Evolutionary conservation across 2,113 vertebrate genomes (phyloP), one percentile per base, ranked within the genome.

Genomic region (Ailuropoda melanoleuca): DNA sequence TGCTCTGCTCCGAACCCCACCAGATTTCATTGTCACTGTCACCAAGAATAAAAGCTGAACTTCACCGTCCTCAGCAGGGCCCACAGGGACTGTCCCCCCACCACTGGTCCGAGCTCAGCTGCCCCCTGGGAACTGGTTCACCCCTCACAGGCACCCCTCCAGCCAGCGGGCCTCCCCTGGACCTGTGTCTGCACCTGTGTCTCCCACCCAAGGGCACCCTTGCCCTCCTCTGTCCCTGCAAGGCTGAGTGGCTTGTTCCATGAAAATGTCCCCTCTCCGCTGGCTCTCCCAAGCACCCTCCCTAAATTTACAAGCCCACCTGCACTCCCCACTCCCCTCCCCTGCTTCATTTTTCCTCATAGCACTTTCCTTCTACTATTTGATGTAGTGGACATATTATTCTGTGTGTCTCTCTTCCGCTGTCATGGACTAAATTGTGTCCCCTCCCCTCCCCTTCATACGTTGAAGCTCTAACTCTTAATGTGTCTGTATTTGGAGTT

Each of bases 91-190:
- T 21, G 24, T 56, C 34, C 15, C 24, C 72, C 8, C 2, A 0
- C 1, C 0, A 24, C 0, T 9, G 55, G 19, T 6, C 62, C 8
- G 15, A 64, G 6, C 50, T 72, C 50, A 0, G 0, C 31, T 7
- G 34, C 8, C 50, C 58, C 55, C 50, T 93, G 43, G 64, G 60
- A 87, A 8, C 48, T 23, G 10, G 21, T 12, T 19, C 3, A 13
- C 39, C 39, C 1, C 0, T 31, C 0, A 3, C 14, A 6, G 5
- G n/a, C 50, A 1, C 83, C 53, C 53, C 15, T 19, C 15, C 4
- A 1, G 56, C 17, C 64, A 2, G 17, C 29, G 13, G 46, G 17
- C 83, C 64, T 85, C 74, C 29, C 12, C 3, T 5, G 6, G 12
- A 26, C 21, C 56, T 55, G 6, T 3, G 3, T 3, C 19, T 21